phyloP scores from a whole-genome alignment of 2,797 vertebrate species.

The Girardinus metallicus region DNA sequence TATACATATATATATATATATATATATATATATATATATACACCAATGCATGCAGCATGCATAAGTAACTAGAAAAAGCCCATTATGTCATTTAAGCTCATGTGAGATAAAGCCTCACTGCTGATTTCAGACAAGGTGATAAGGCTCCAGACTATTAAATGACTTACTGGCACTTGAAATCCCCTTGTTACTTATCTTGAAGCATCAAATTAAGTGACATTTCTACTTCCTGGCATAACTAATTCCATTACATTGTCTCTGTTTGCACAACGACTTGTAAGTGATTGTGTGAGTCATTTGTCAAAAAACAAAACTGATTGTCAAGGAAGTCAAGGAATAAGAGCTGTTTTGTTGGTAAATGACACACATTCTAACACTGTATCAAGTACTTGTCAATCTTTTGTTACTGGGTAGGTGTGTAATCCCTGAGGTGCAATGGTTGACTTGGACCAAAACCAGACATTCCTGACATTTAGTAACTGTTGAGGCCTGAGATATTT shows the following conservation, averaged over 20 bases:
- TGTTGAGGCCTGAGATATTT: neutral
- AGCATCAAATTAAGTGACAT: conserved; percentile 17
- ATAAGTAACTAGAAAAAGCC: conserved; percentile 50
- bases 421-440: neutral
- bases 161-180: conserved; percentile 36
- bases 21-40: too few species aligned
- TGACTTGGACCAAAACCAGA: neutral
- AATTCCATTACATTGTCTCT: neutral
- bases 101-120: conserved; percentile 34
- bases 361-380: neutral
- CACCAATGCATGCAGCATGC: conserved; percentile 24
- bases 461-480: neutral
- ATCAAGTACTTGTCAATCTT: neutral
- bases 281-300: neutral
- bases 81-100: conserved; percentile 61
- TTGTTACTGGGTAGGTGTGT: neutral
- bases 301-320: neutral
- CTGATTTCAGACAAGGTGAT: conserved; percentile 38
- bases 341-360: neutral
- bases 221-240: conserved; percentile 19
- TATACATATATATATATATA: too few species aligned
- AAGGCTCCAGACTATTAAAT: conserved; percentile 51
- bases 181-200: conserved; percentile 26
- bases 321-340: neutral
- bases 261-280: neutral